Conservation (phyloP, 2,797 vertebrate species). For the Ceyx erithaca region DNA sequence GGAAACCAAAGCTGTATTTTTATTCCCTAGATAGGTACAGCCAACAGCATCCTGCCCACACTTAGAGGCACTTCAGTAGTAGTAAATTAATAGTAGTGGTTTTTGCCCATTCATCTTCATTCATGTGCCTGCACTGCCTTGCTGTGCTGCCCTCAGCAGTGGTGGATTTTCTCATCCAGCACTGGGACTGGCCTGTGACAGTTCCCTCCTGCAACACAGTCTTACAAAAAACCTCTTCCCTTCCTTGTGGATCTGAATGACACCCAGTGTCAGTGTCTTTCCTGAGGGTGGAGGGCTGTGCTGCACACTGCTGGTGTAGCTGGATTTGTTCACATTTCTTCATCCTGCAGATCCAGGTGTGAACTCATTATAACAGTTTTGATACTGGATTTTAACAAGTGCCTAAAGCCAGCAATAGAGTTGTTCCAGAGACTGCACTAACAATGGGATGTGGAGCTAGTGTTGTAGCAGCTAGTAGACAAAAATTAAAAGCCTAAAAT, state of each 20-base stretch:
- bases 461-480: neutral
- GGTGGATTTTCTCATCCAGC: neutral
- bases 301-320: neutral
- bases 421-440: neutral
- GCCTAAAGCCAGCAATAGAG: neutral
- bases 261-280: neutral
- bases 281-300: neutral
- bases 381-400: neutral
- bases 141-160: neutral
- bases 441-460: neutral
- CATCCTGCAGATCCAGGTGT: neutral
- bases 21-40: neutral
- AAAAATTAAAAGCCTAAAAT: neutral
- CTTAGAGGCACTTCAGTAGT: neutral
- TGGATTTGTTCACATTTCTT: neutral
- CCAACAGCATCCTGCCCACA: neutral
- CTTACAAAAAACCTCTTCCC: neutral
- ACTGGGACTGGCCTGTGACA: neutral
- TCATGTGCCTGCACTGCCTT: neutral
- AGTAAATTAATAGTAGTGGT: neutral
- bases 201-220: neutral
- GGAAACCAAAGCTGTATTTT: neutral
- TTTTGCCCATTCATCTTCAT: neutral
- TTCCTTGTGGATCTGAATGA: neutral
- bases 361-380: neutral